Evolutionary conservation across 1,140 invertebrate species (phyloP).

Genomic region (Penaeus indicus): DNA sequence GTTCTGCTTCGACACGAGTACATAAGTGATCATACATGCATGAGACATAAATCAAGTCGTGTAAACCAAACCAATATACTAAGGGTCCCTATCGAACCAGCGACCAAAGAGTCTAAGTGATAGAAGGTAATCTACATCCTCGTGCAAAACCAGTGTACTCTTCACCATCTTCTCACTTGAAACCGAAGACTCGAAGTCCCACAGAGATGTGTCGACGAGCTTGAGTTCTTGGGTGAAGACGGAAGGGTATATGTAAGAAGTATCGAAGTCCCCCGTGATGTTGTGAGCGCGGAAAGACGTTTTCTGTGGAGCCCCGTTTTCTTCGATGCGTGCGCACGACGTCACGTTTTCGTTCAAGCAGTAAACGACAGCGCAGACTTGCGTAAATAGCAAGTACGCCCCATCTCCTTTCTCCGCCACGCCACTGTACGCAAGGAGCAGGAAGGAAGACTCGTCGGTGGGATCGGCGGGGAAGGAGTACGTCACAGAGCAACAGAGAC

Average conservation of each 20-base stretch:
- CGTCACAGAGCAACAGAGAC: slow-evolving; percentile 46
- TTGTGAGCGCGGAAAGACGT: slow-evolving; percentile 30
- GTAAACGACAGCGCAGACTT: slow-evolving; percentile 54
- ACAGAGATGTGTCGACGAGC: not conserved
- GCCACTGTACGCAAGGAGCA: slow-evolving; percentile 60
- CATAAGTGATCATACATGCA: no score
- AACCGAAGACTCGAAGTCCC: slow-evolving; percentile 16
- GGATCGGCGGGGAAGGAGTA: slow-evolving; percentile 16
- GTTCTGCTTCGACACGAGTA: no score
- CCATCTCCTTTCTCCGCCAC: slow-evolving; percentile 50
- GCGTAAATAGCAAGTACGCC: slow-evolving; percentile 52
- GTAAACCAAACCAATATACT: not conserved
- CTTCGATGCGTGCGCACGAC: slow-evolving; percentile 37
- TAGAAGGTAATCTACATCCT: slow-evolving; percentile 22
- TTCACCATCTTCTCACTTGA: no score
- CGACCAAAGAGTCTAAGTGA: slow-evolving; percentile 53
- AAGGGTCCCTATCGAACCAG: slow-evolving; percentile 46
- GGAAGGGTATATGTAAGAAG: slow-evolving; percentile 43
- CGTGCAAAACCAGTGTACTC: not conserved
- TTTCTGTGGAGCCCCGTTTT: not conserved
- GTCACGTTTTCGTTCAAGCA: slow-evolving; percentile 45
- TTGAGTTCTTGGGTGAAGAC: slow-evolving; percentile 42
- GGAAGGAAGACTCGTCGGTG: slow-evolving; percentile 1
- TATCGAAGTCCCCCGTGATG: slow-evolving; percentile 37
- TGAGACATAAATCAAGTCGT: no score